A percentile compares a stretch with the other conserved stretches of the same genome.
These are phyloP conservation scores for Nestor notabilis DNA, from an alignment of 2,113 vertebrate species.

Conservation along the genomic window DNA sequence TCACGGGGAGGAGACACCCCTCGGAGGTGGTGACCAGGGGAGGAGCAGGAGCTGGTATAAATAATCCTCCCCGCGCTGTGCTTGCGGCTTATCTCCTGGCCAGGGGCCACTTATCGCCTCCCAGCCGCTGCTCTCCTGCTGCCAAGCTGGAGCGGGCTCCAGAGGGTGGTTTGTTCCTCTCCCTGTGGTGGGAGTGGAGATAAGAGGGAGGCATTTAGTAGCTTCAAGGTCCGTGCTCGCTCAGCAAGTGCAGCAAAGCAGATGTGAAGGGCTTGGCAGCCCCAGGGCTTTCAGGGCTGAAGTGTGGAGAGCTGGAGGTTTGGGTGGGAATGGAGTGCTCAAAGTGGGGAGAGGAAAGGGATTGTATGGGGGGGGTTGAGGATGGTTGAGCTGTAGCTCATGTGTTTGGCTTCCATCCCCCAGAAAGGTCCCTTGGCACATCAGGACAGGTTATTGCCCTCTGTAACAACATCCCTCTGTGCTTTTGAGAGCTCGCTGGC, in stretches of 20 bases:
- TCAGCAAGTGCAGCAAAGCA: background rate
- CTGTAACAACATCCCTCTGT: accelerated
- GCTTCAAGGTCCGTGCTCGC: background rate
- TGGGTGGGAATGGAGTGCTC: background rate
- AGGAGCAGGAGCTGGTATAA: slow-evolving; percentile 10
- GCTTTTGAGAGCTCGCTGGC: background rate
- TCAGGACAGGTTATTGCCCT: background rate
- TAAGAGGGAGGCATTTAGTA: background rate
- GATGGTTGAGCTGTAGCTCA: accelerated
- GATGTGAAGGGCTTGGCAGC: background rate
- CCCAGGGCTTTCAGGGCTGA: background rate
- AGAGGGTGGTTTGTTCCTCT: background rate
- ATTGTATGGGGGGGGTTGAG: accelerated
- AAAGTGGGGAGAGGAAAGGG: background rate
- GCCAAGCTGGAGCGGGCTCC: background rate
- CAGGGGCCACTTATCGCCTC: background rate
- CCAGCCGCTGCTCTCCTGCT: background rate
- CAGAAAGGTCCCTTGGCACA: accelerated
- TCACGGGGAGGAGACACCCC: background rate
- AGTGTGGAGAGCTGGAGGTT: background rate
- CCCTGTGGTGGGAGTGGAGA: background rate
- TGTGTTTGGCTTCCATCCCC: background rate
- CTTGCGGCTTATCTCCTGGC: slow-evolving; percentile 40
- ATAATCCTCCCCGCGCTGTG: background rate
- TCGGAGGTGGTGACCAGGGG: background rate